Evolutionary conservation across 2,888 invertebrate species (phyloP), one percentile per base, ranked within the genome.

Genomic region (Drosophila kokeensis): DNA sequence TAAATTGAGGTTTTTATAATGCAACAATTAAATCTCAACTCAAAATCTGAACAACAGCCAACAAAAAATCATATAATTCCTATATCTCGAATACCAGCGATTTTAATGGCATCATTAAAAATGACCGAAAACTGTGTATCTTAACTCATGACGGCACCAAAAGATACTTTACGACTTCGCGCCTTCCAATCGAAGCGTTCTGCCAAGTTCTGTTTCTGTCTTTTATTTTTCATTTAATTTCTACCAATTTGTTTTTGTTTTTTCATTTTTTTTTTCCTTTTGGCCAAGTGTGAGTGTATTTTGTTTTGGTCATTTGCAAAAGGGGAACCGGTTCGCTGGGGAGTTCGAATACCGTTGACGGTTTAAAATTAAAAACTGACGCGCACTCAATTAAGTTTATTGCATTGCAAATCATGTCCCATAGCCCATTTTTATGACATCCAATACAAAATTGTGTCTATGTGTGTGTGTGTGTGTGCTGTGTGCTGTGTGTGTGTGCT

Each of bases 331-430:
- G 84, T 84, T 69, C 24, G 48, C 40, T 42, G 40, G 40, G 63
- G 30, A 36, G 52, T 66, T 49, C 36, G 53, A 54, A 50, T 58
- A 38, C 76, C 61, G 66, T 58, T 65, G 60, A 69, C 49, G 88
- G 85, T 70, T 89, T 87, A 89, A 85, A 89, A 85, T 89, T 85
- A 88, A 87, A 79, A 83, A 85, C 82, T 81, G 86, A 89, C 89
- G 87, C 82, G 89, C 81, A 90, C 81, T 87, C 90, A 90, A 89
- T 89, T 90, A 90, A 86, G 69, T 89, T 90, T 89, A 85, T 89
- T 87, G 82, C 90, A 81, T 81, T 86, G 90, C 84, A 90, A 89
- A 89, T 87, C 83, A 87, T 89, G 79, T 74, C 72, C 72, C 78
- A 76, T 87, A 89, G 82, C 81, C 89, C 85, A 87, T 89, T 89